phyloP scores from a whole-genome alignment of 2,113 vertebrate species.

The Oceanites oceanicus region DNA sequence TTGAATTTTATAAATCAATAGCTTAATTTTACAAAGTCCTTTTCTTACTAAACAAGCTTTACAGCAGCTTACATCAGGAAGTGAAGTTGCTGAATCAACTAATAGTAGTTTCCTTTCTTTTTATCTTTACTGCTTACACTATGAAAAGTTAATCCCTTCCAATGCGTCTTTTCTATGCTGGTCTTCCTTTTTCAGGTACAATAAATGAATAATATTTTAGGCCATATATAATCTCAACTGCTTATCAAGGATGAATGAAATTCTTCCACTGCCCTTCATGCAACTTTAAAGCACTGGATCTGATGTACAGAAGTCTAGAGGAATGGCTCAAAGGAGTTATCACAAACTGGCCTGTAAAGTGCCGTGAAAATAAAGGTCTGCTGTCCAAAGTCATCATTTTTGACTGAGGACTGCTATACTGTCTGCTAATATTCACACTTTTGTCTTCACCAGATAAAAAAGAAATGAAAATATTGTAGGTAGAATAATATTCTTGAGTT shows the following conservation, averaged over 20 bases:
- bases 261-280: neutral
- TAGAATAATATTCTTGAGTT: neutral
- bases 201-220: neutral
- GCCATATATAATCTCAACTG: neutral
- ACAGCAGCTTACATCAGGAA: neutral
- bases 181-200: conserved; percentile 1
- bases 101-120: conserved; percentile 15
- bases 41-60: conserved; percentile 15
- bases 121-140: conserved; percentile 19
- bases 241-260: neutral
- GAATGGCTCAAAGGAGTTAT: neutral
- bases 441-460: neutral
- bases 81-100: conserved; percentile 41
- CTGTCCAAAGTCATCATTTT: neutral
- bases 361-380: neutral
- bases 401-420: neutral
- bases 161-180: neutral
- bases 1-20: neutral
- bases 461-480: neutral
- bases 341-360: neutral
- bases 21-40: neutral
- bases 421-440: neutral
- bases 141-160: conserved; percentile 23
- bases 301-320: neutral
- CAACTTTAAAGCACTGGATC: neutral